A percentile compares a stretch with the other conserved stretches of the same genome.
Evolutionary conservation across 2,797 vertebrate species (phyloP).

Genomic region (Enteromius thamalakanensis): DNA sequence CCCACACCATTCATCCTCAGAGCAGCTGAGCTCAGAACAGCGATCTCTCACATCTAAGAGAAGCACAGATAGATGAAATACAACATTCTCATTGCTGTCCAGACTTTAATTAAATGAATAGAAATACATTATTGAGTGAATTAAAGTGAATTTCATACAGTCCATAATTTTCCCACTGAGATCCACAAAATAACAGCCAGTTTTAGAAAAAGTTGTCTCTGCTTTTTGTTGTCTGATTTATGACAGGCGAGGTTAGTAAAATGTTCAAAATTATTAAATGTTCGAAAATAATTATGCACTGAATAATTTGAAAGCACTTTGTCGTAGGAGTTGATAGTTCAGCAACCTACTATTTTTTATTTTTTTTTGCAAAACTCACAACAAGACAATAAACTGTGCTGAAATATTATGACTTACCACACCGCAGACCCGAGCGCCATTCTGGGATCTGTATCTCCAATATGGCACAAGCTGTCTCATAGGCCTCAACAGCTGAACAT

Average conservation of each 20-base stretch:
- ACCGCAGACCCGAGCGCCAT: constrained; percentile 62
- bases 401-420: constrained; percentile 44
- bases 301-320: not conserved
- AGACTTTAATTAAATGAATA: not conserved
- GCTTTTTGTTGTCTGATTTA: not conserved
- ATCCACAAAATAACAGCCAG: not conserved
- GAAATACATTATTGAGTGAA: not conserved
- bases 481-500: constrained; percentile 70
- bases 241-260: not conserved
- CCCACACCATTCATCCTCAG: constrained; percentile 56
- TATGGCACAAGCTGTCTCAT: constrained; percentile 66
- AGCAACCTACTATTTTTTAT: not conserved
- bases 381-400: not conserved
- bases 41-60: constrained; percentile 17
- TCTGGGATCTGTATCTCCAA: constrained; percentile 58
- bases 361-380: not conserved
- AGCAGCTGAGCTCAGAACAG: constrained; percentile 53
- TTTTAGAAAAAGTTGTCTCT: too few species aligned
- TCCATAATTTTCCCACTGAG: too few species aligned
- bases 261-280: not conserved
- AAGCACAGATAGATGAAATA: not conserved
- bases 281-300: too few species aligned
- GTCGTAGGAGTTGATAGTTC: not conserved
- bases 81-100: not conserved
- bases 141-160: not conserved